A percentile compares a stretch with the other conserved stretches of the same genome.
These are phyloP conservation scores for Drosophila sordidula DNA, from an alignment of 2,888 invertebrate species.

Conservation along the genomic window DNA sequence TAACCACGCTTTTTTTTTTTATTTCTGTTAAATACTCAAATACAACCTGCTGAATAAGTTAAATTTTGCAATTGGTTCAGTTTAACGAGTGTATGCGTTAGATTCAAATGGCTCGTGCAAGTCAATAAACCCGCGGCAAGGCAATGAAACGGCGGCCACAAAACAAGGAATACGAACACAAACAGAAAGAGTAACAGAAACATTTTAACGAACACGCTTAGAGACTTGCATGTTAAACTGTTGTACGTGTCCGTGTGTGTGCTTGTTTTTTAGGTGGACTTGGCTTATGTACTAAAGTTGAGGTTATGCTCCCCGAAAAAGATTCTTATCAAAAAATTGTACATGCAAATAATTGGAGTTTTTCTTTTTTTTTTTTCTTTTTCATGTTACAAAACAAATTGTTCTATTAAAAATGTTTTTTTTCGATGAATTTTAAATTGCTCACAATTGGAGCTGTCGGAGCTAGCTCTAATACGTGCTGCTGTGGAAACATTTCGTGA, in stretches of 20 bases:
- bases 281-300: not conserved
- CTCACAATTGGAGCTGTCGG: not conserved
- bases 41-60: not conserved
- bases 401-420: not conserved
- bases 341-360: not conserved
- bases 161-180: slow-evolving; percentile 10
- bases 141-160: slow-evolving; percentile 19
- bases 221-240: slow-evolving; percentile 29
- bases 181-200: slow-evolving; percentile 15
- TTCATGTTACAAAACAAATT: not conserved
- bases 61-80: not conserved
- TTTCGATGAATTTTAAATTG: not conserved
- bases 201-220: slow-evolving; percentile 11
- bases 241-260: slow-evolving; percentile 3
- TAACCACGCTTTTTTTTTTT: not conserved
- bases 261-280: slow-evolving; percentile 7
- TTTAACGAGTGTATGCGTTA: not conserved
- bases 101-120: slow-evolving; percentile 17
- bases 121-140: slow-evolving; percentile 48
- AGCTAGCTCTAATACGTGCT: not conserved
- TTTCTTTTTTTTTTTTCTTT: not conserved
- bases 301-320: not conserved
- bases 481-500: no score
- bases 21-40: not conserved
- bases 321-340: not conserved